A percentile compares a stretch with the other conserved stretches of the same genome.
phyloP scores from a whole-genome alignment of 2,888 invertebrate species.

The Cheiracanthium punctorium region DNA sequence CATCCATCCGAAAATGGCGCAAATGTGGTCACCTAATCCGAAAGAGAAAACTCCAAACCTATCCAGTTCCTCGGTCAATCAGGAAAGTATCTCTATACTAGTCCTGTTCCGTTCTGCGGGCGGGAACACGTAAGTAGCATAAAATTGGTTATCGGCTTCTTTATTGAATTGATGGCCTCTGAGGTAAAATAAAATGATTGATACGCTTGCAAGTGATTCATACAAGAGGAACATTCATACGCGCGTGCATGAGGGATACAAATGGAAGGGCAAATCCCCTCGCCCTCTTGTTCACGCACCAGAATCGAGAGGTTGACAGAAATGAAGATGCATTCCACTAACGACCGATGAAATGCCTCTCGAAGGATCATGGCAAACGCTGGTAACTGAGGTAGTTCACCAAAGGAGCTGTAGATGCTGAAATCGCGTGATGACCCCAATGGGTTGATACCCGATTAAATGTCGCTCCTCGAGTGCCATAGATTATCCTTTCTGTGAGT shows the following conservation, averaged over 20 bases:
- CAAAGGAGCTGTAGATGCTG: background rate
- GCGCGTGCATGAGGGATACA: conserved; percentile 42
- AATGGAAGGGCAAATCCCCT: conserved; percentile 13
- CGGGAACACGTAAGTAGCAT: conserved; percentile 4
- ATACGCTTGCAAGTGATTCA: conserved; percentile 57
- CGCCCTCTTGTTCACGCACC: background rate
- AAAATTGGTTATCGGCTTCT: conserved; percentile 11
- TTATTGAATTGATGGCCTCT: conserved; percentile 49
- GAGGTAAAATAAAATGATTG: conserved; percentile 65
- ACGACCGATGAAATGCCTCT: background rate
- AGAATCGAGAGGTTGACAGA: conserved; percentile 23
- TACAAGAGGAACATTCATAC: too few species aligned
- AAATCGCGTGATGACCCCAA: background rate
- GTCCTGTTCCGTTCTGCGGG: background rate
- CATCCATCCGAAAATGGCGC: too few species aligned
- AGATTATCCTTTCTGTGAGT: too few species aligned
- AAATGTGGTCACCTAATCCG: too few species aligned
- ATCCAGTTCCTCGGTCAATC: too few species aligned
- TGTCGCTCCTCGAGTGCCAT: too few species aligned
- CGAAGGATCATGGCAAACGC: background rate
- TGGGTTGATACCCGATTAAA: too few species aligned
- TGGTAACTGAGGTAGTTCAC: background rate
- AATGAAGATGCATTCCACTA: conserved; percentile 42
- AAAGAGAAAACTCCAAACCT: too few species aligned
- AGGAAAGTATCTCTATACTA: too few species aligned